Conservation (phyloP, 2,797 vertebrate genomes). For the Sebastiscus tertius region DNA sequence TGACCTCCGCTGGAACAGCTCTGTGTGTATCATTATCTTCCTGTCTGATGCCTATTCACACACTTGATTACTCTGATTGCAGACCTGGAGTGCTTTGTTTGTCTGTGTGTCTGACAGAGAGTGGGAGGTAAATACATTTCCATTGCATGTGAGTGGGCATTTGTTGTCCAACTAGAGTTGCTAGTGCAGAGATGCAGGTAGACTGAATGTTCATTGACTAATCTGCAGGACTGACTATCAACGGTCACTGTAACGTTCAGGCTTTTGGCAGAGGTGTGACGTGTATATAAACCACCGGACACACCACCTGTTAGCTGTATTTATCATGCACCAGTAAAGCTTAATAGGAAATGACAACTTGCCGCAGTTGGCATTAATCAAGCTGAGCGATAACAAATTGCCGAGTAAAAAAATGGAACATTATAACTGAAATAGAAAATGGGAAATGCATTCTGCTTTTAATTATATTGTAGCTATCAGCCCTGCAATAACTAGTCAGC, state of each 20-base stretch:
- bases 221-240: background rate
- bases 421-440: background rate
- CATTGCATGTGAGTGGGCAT: conserved; percentile 44
- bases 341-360: conserved; percentile 4
- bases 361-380: background rate
- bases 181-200: background rate
- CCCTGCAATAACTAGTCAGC: background rate
- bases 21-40: conserved; percentile 71
- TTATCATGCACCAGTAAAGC: background rate
- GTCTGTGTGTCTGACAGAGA: conserved; percentile 49
- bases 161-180: conserved; percentile 13
- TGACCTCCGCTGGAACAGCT: conserved; percentile 70
- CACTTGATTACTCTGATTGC: conserved; percentile 74
- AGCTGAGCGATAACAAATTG: background rate
- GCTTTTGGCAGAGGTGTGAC: background rate
- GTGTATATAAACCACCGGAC: background rate
- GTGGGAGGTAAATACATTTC: conserved; percentile 68
- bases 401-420: background rate
- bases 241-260: background rate
- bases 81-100: conserved; percentile 73
- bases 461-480: background rate
- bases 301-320: background rate
- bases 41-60: conserved; percentile 71
- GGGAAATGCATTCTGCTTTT: background rate
- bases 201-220: conserved; percentile 14